Conservation (phyloP, 2,888 invertebrate genomes). For the Stegana nigrithorax region DNA sequence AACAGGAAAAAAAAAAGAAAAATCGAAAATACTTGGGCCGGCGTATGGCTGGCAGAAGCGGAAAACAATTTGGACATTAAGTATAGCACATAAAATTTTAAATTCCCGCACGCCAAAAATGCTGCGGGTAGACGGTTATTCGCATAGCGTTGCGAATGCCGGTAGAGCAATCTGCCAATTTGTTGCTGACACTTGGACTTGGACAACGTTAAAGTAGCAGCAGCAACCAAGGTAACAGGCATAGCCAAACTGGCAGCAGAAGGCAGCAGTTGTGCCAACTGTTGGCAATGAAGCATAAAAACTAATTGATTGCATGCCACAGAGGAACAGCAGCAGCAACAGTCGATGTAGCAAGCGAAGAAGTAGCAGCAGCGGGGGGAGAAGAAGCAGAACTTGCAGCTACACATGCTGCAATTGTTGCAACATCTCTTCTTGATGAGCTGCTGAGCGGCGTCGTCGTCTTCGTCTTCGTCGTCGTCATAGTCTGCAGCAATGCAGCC, state of each 20-base stretch:
- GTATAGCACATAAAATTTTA: constrained; percentile 49
- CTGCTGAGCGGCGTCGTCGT: too few species aligned
- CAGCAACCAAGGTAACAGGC: too few species aligned
- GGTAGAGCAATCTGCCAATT: too few species aligned
- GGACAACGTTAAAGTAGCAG: constrained; percentile 6
- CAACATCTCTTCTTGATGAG: too few species aligned
- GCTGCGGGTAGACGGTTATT: too few species aligned
- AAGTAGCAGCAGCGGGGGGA: constrained; percentile 16
- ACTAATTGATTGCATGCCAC: constrained; percentile 62
- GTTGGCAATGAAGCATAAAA: constrained; percentile 56
- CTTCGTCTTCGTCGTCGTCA: too few species aligned
- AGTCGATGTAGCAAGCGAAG: too few species aligned
- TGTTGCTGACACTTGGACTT: constrained; percentile 49
- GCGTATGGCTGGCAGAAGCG: constrained; percentile 17
- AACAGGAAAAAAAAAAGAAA: too few species aligned
- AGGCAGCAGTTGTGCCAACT: constrained; percentile 28
- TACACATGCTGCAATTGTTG: too few species aligned
- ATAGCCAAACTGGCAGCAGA: neutral
- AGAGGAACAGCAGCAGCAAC: constrained; percentile 34
- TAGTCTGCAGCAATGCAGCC: too few species aligned
- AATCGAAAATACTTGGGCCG: neutral
- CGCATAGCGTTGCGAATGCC: too few species aligned
- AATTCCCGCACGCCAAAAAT: constrained; percentile 10
- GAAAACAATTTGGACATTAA: constrained; percentile 41
- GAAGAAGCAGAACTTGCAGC: constrained; percentile 17